These are phyloP conservation scores for Bolborhynchus lineola DNA, from an alignment of 2,113 vertebrate genomes.

Conservation along the genomic window DNA sequence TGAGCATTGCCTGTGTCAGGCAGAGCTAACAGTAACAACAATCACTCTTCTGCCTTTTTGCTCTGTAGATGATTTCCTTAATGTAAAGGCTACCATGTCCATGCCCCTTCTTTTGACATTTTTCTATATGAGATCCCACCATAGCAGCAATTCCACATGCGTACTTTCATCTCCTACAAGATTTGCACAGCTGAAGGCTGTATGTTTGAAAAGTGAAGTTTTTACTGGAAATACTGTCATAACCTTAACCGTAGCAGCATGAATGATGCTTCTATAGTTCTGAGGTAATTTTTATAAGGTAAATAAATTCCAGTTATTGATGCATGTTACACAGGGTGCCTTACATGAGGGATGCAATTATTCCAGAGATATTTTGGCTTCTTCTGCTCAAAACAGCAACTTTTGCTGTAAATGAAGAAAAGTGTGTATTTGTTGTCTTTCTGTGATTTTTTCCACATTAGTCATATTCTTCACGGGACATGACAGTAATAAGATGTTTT, in stretches of 20 bases:
- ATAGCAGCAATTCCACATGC: fast-evolving
- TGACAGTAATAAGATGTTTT: slow-evolving; percentile 16
- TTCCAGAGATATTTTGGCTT: not conserved
- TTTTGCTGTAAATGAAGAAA: slow-evolving; percentile 15
- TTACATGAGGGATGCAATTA: not conserved
- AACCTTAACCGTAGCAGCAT: not conserved
- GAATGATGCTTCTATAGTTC: slow-evolving; percentile 21
- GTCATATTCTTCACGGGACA: slow-evolving; percentile 3
- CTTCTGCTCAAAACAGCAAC: not conserved
- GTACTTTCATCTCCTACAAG: not conserved
- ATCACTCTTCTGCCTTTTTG: not conserved
- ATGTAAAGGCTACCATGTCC: not conserved
- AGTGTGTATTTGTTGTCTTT: not conserved
- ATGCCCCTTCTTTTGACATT: not conserved
- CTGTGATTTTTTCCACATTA: slow-evolving; percentile 16
- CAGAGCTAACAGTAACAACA: not conserved
- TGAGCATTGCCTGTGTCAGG: fast-evolving
- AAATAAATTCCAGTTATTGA: slow-evolving; percentile 39
- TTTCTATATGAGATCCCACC: not conserved
- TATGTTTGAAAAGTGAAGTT: slow-evolving; percentile 31
- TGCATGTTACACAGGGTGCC: not conserved
- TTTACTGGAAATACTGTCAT: slow-evolving; percentile 34
- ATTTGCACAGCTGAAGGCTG: slow-evolving; percentile 29
- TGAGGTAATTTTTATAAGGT: slow-evolving; percentile 45
- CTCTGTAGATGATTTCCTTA: not conserved